Evolutionary conservation across 2,113 vertebrate genomes (phyloP), one percentile per base, ranked within the genome.

Genomic region (Caracal caracal): DNA sequence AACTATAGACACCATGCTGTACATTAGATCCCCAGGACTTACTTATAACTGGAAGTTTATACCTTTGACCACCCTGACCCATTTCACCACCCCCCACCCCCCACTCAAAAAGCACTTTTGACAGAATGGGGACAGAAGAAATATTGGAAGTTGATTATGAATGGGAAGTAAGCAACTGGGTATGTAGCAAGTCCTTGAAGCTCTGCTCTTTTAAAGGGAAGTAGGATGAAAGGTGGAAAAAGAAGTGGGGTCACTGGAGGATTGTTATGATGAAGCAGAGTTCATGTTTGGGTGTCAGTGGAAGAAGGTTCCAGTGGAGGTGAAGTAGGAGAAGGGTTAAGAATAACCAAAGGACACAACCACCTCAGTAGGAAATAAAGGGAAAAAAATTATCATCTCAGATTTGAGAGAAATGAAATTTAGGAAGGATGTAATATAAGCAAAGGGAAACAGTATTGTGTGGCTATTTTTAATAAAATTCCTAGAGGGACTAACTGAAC

Each of bases 401-500:
- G 6, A 68, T 92, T 75, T 86, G 40, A 94, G 63, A 91, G 71
- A 87, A 75, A 73, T 43, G 26, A 37, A 88, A 61, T 75, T 91
- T 88, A 91, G 83, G 65, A 85, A 53, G 61, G 61, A 37, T 80
- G 37, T 82, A 35, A 73, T 59, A 65, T 35, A 78, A 91, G 26
- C 6, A 91, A 65, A 78, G 53, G 61, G 26, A n/a, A 75, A 83
- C 10, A 66, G 16, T 85, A 66, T 11, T 61, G 7, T 68, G 24
- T 78, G 13, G 79, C 82, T 80, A 43, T 65, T 94, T 89, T 80
- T 47, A 92, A 86, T 80, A 68, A 92, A 82, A 86, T 49, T 49
- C 51, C 26, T 75, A 43, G n/a, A 24, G 20, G 16, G 33, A 59
- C 53, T 37, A 76, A 89, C 30, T n/a, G 9, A 43, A 92, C 24